These are phyloP conservation scores for Platyrinchus mystaceus DNA, from an alignment of 2,797 vertebrate species.

Conservation along the genomic window DNA sequence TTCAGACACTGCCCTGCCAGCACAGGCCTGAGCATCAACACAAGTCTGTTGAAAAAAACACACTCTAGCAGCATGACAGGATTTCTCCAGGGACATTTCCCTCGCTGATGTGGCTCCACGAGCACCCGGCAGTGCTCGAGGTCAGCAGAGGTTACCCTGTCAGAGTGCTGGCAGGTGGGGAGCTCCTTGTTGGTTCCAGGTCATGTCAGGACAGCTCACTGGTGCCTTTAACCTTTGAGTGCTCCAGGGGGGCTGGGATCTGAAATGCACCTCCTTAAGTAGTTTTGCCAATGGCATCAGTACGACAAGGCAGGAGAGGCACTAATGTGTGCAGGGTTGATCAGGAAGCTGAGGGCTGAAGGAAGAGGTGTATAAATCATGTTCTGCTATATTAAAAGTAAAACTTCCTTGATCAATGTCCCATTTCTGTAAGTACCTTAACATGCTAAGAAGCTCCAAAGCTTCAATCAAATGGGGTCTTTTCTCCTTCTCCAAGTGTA, in stretches of 20 bases:
- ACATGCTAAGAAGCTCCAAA: neutral
- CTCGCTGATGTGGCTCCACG: neutral
- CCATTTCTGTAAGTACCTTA: neutral
- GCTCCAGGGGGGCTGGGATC: accelerated
- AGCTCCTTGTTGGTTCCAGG: neutral
- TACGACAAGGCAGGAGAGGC: neutral
- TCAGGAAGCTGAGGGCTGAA: neutral
- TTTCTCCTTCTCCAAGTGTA: neutral
- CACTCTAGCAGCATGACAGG: neutral
- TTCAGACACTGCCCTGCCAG: neutral
- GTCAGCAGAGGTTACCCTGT: neutral
- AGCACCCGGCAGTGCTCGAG: neutral
- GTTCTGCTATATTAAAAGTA: neutral
- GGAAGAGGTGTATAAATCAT: neutral
- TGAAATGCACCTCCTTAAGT: neutral
- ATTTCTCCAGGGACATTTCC: neutral
- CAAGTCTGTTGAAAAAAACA: neutral
- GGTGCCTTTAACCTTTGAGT: neutral
- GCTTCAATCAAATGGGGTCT: neutral
- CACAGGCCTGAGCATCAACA: neutral
- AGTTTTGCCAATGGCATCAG: neutral
- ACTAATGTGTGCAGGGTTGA: neutral
- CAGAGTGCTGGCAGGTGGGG: accelerated
- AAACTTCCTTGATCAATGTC: neutral
- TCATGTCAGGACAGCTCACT: neutral